These are phyloP conservation scores for Adelognathus sp. DNA, from an alignment of 2,888 invertebrate species.

Conservation along the genomic window DNA sequence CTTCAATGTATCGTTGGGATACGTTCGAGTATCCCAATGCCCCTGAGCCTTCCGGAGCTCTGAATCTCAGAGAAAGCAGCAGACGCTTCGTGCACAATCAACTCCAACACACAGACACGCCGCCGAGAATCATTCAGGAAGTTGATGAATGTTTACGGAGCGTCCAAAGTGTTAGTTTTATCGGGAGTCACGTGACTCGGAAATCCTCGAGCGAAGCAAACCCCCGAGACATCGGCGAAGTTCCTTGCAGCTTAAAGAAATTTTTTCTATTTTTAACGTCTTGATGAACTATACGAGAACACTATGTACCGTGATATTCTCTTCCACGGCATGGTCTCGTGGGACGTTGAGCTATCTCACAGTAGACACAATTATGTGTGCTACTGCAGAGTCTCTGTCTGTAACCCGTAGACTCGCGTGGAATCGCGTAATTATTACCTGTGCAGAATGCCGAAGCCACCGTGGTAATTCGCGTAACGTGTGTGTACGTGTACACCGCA, in stretches of 20 bases:
- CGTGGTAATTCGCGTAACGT: constrained; percentile 38
- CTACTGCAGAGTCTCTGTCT: constrained; percentile 41
- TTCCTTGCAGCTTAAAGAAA: neutral
- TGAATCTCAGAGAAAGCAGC: constrained; percentile 16
- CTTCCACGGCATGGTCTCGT: constrained; percentile 23
- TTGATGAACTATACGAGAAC: neutral
- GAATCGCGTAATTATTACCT: constrained; percentile 52
- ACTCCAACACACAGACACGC: neutral
- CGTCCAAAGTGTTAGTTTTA: neutral
- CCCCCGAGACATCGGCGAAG: neutral
- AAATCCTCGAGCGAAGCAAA: constrained; percentile 15
- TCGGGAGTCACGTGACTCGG: constrained; percentile 5
- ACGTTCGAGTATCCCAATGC: neutral
- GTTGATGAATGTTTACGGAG: neutral
- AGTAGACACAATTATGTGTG: constrained; percentile 53
- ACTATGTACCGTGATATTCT: constrained; percentile 5
- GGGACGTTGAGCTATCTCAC: constrained; percentile 44
- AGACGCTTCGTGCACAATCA: neutral
- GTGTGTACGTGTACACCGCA: constrained; percentile 4
- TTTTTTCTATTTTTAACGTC: constrained; percentile 30
- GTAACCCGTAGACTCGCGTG: constrained; percentile 29
- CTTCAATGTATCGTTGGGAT: neutral
- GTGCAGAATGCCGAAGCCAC: constrained; percentile 19
- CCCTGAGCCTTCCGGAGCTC: constrained; percentile 9
- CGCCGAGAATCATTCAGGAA: neutral